phyloP scores from a whole-genome alignment of 2,113 vertebrate genomes.

The Tiliqua scincoides region DNA sequence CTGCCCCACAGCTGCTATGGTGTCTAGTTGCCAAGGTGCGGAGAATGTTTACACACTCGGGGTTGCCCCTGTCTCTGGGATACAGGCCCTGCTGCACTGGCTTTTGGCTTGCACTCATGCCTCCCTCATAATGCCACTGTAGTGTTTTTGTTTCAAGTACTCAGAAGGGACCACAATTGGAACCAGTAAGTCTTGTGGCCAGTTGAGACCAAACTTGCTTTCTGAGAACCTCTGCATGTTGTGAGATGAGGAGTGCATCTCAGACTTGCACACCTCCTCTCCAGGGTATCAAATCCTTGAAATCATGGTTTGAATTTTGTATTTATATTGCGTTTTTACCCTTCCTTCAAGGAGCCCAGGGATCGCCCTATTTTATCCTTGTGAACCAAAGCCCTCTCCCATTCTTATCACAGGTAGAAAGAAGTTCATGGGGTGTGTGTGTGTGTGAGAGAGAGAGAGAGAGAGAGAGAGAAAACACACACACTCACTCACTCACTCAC shows the following conservation, averaged over 20 bases:
- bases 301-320: neutral
- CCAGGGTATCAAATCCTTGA: neutral
- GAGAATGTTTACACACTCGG: rapidly evolving
- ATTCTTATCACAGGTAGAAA: neutral
- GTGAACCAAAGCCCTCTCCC: neutral
- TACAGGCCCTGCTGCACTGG: neutral
- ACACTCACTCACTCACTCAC: neutral
- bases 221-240: no score
- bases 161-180: neutral
- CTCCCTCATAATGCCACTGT: neutral
- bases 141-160: neutral
- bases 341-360: no score
- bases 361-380: no score
- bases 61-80: neutral
- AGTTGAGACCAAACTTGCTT: neutral
- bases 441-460: neutral
- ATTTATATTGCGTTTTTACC: no score
- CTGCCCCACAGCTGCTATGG: neutral
- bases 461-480: neutral
- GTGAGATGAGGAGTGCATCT: neutral
- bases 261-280: neutral
- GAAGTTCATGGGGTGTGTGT: neutral
- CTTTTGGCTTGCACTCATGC: neutral
- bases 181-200: neutral
- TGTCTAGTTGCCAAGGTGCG: neutral